Conservation (phyloP, 2,797 vertebrate genomes). For the Cossypha caffra region DNA sequence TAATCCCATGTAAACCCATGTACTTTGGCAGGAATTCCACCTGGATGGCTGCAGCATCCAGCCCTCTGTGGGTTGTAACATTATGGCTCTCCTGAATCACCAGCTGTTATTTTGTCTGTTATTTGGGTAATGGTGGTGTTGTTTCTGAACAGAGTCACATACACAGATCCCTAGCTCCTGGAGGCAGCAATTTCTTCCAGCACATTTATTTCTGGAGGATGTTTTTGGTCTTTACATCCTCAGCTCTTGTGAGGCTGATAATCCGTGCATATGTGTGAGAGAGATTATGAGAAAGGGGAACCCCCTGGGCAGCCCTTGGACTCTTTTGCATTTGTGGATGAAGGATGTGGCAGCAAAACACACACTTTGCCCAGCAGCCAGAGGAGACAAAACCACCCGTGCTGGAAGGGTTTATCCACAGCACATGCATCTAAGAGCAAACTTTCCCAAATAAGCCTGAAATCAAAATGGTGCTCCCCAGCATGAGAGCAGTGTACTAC, state of each 20-base stretch:
- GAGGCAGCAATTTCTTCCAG: constrained; percentile 4
- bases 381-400: not conserved
- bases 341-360: constrained; percentile 37
- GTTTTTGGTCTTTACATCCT: not conserved
- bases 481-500: not conserved
- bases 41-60: not conserved
- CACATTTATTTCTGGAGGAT: constrained; percentile 4
- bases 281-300: constrained; percentile 21
- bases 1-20: not conserved
- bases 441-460: not conserved
- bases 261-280: not conserved
- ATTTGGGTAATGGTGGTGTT: not conserved
- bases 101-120: not conserved
- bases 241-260: constrained; percentile 21
- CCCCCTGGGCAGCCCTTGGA: constrained; percentile 3
- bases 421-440: not conserved
- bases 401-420: not conserved
- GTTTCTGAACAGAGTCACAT: not conserved
- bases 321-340: not conserved
- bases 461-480: not conserved
- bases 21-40: not conserved
- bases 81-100: not conserved
- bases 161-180: not conserved
- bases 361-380: not conserved
- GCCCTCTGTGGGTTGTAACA: not conserved